Evolutionary conservation across 1,140 invertebrate genomes (phyloP), one percentile per base, ranked within the genome.

Genomic region (Lasioglossum albipes): DNA sequence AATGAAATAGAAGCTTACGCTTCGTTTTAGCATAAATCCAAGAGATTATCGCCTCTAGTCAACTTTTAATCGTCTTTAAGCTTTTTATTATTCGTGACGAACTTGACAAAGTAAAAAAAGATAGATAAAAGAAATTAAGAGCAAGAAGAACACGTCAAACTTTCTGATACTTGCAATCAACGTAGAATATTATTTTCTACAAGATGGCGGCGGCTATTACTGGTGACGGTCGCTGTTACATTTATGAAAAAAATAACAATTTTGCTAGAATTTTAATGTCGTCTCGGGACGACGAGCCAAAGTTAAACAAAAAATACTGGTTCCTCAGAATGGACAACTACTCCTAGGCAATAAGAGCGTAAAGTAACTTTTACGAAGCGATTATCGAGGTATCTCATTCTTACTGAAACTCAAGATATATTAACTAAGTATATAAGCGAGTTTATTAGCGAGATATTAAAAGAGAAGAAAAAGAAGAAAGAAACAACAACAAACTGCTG

Each of bases 31-130:
- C 59, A 62, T 81, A 78, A 81, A 75, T 84, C 36, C 61, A 76
- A 79, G 72, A 83, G 77, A 85, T 88, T 87, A 85, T 88, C 61
- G 81, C 71, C 75, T 80, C 81, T 85, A 85, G 84, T 87, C 70
- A 87, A 84, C 62, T 67, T 87, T 81, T 57, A 77, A 85, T 85
- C 75, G 36, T 83, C 62, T 83, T 73, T 75, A 81, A 83, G 73
- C 75, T 79, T 85, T 54, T 65, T 41, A 81, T n/a, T 31, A 66
- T 69, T 59, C 57, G 70, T 27, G 81, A 81, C 69, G 36, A 87
- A 83, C 59, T 59, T 65, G 16, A 49, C 57, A 57, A 75, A 85
- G 12, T 2, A 49, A 12, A 49, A 54, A 54, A 5, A 36, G 4
- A 36, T 49, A 75, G 83, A 13, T 12, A 49, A 49, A 49, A 54